Evolutionary conservation across 2,888 invertebrate genomes (phyloP), one percentile per base, ranked within the genome.

Genomic region (Acleris laterana): DNA sequence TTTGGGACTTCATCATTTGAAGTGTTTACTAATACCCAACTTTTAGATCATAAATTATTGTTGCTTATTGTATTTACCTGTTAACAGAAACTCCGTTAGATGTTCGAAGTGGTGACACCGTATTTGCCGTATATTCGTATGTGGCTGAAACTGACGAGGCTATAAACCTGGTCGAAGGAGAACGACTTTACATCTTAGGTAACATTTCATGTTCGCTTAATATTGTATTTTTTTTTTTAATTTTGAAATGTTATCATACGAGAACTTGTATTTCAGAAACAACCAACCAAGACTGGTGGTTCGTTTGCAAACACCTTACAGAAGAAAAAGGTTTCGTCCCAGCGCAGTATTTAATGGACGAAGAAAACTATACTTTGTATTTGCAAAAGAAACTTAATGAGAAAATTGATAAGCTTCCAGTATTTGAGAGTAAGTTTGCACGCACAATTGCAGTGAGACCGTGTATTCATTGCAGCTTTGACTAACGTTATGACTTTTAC

Each of bases 291-390:
- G 98, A 98, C 82, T 98, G 98, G 98, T 98, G 98, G 98, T 97
- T 96, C 80, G 97, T 98, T 0, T 95, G 95, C 75, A 98, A 98
- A 85, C 96, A 97, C 83, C 92, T 98, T 28, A 98, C 98, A 0
- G 96, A 97, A 83, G 98, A 98, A 88, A 97, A 96, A 77, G 98
- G 98, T 68, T 98, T 97, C 96, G 98, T 98, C n/a, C 98, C 98
- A 17, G 97, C 98, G 0, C 96, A 97, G 81, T 96, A 97, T 80
- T 93, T 98, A 4, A 96, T 97, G 94, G 96, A 97, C 77, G 96
- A 97, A 83, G 93, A 93, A 3, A 96, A 95, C 74, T 98, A 98
- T 79, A 95, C 96, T 0, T 89, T 96, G 52, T 98, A 97, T 77
- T 94, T 98, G 11, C 97, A 98, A 80, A 96, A 96, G 87, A 98